These are phyloP conservation scores for Premnoplex brunnescens DNA, from an alignment of 2,797 vertebrate genomes.

Conservation along the genomic window DNA sequence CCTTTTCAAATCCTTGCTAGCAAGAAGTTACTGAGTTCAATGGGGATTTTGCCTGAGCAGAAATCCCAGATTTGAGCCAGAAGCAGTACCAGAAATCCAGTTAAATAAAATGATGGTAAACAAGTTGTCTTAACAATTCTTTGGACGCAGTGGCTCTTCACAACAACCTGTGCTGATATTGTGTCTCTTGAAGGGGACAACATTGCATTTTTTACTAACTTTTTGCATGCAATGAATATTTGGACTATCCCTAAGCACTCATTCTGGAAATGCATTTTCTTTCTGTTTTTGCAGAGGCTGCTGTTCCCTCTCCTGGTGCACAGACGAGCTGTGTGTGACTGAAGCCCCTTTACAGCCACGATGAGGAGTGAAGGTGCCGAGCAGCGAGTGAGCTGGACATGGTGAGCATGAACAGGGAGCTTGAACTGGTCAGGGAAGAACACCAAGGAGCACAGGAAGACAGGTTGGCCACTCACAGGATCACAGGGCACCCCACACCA, in stretches of 20 bases:
- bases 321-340: background rate
- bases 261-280: background rate
- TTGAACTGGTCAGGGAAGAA: background rate
- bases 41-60: background rate
- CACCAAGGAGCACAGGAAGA: background rate
- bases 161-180: background rate
- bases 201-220: background rate
- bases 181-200: background rate
- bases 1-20: background rate
- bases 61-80: background rate
- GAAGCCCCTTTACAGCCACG: background rate
- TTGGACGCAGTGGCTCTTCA: background rate
- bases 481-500: background rate
- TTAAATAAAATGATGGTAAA: background rate
- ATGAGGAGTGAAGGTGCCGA: background rate
- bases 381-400: background rate
- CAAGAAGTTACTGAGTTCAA: background rate
- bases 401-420: background rate
- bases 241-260: background rate
- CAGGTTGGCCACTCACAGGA: background rate
- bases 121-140: background rate
- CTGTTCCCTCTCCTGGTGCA: too few relatives aligned
- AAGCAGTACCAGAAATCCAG: background rate
- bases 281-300: background rate
- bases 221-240: background rate